Evolutionary conservation across 2,113 vertebrate genomes (phyloP).

Genomic region (Oryctolagus cuniculus): mOryCun1.1 NC_091435.1:59498001-59498500

Average conservation of each 20-base stretch:
- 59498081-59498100: conserved; percentile 72
- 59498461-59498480: neutral
- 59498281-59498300: conserved; percentile 28
- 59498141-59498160: conserved; percentile 60
- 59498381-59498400: neutral
- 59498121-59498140: conserved; percentile 65
- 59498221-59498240: conserved; percentile 38
- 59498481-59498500: neutral
- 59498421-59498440: neutral
- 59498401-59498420: neutral
- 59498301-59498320: conserved; percentile 28
- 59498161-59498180: conserved; percentile 72
- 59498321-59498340: neutral
- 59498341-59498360: neutral
- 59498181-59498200: conserved; percentile 51
- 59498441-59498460: neutral
- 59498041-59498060: conserved; percentile 42
- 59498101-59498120: conserved; percentile 56
- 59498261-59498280: neutral
- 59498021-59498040: neutral
- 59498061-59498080: conserved; percentile 66
- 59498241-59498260: neutral
- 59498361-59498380: too few relatives aligned
- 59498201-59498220: conserved; percentile 34
- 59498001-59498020: neutral